Percentiles rank a stretch among this genome's conserved stretches.
Evolutionary conservation across 2,113 vertebrate genomes (phyloP).

Genomic region (Anhinga anhinga): DNA sequence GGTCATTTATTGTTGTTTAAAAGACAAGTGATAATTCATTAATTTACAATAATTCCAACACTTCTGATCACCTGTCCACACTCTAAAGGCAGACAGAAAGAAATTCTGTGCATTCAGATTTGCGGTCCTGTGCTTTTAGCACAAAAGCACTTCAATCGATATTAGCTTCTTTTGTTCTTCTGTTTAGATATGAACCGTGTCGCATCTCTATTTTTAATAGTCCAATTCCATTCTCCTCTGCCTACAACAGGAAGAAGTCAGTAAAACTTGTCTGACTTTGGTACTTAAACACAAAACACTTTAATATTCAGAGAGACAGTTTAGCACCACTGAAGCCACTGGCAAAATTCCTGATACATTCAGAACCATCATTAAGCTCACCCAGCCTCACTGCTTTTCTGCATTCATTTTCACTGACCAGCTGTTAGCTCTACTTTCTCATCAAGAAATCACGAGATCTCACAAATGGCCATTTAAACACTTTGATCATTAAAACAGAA

Average conservation of each 20-base stretch:
- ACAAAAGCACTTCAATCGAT: not conserved
- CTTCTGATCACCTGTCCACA: not conserved
- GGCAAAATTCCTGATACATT: not conserved
- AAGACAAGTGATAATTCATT: not conserved
- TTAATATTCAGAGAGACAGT: not conserved
- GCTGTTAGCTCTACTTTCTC: not conserved
- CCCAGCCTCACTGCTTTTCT: not conserved
- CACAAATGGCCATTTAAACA: not conserved
- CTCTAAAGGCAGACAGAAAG: not conserved
- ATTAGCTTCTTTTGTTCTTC: not conserved
- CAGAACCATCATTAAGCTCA: not conserved
- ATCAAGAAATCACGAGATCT: not conserved
- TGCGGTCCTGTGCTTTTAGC: not conserved
- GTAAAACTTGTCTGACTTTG: not conserved
- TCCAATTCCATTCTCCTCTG: not conserved
- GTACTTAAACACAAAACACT: not conserved
- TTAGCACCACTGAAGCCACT: not conserved
- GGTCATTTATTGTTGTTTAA: not conserved
- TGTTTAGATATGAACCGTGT: not conserved
- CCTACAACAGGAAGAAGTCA: not conserved
- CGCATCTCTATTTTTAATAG: not conserved
- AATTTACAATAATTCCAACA: not conserved
- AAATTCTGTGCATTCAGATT: too few species aligned
- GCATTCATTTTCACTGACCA: not conserved
- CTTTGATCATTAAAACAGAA: not conserved